Evolutionary conservation across 2,797 vertebrate genomes (phyloP).

Genomic region (Gobionotothen gibberifrons): DNA sequence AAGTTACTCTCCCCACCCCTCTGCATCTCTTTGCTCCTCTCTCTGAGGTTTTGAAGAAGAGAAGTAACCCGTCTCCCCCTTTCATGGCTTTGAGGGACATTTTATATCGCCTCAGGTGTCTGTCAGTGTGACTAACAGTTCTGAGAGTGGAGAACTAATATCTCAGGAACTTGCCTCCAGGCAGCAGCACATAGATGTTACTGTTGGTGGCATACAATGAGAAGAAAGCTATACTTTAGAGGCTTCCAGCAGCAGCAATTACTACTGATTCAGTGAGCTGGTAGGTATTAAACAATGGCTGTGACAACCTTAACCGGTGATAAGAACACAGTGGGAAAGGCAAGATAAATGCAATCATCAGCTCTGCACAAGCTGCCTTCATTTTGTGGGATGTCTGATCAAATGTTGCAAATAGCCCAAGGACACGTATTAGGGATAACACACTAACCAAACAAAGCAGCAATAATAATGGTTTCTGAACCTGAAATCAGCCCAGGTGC

Average conservation of each 20-base stretch:
- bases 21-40: slow-evolving; percentile 69
- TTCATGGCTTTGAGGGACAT: slow-evolving; percentile 82
- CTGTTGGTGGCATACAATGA: slow-evolving; percentile 69
- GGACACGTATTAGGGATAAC: slow-evolving; percentile 26
- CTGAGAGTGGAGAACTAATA: slow-evolving; percentile 79
- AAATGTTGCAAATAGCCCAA: slow-evolving; percentile 46
- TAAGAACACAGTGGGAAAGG: slow-evolving; percentile 38
- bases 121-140: slow-evolving; percentile 83
- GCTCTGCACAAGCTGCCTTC: slow-evolving; percentile 31
- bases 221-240: slow-evolving; percentile 63
- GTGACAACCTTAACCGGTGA: slow-evolving; percentile 52
- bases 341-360: slow-evolving; percentile 58
- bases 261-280: slow-evolving; percentile 54
- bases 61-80: slow-evolving; percentile 68
- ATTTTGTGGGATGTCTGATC: slow-evolving; percentile 49
- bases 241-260: slow-evolving; percentile 59
- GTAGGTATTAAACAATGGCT: slow-evolving; percentile 66
- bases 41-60: slow-evolving; percentile 78
- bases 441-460: slow-evolving; percentile 51
- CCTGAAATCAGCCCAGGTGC: slow-evolving; percentile 50
- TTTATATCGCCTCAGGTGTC: slow-evolving; percentile 82
- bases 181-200: slow-evolving; percentile 74
- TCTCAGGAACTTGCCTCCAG: slow-evolving; percentile 77
- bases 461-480: slow-evolving; percentile 39
- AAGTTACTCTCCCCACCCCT: slow-evolving; percentile 66